Percentiles rank a stretch among this genome's conserved stretches.
Evolutionary conservation across 2,113 vertebrate species (phyloP).

Genomic region (Hoplias malabaricus): DNA sequence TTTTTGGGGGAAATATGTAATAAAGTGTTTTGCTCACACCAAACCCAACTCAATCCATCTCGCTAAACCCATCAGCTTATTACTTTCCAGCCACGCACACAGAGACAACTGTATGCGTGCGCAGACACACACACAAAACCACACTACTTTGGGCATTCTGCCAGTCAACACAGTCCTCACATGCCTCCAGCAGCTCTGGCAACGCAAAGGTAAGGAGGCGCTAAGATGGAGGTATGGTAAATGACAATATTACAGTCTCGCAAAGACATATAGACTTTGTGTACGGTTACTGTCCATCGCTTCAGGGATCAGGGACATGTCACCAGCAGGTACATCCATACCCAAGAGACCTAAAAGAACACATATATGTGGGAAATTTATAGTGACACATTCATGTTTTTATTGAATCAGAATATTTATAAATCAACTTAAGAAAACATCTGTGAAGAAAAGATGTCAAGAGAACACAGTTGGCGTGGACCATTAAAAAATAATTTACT

Average conservation of each 20-base stretch:
- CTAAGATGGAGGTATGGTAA: conserved; percentile 53
- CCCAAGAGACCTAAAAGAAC: not conserved
- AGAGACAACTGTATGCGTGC: conserved; percentile 16
- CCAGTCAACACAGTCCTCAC: conserved; percentile 49
- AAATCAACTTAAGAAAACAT: too few species aligned
- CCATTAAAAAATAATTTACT: too few species aligned
- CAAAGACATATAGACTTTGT: not conserved
- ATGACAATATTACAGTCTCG: conserved; percentile 22
- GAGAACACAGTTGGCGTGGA: too few species aligned
- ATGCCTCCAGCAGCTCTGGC: conserved; percentile 47
- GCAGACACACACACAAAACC: conserved; percentile 22
- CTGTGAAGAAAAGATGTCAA: too few species aligned
- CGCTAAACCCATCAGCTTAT: conserved; percentile 22
- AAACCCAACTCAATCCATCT: not conserved
- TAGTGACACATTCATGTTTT: not conserved
- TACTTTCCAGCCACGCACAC: conserved; percentile 29
- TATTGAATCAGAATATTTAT: not conserved
- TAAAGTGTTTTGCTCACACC: not conserved
- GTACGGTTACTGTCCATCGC: not conserved
- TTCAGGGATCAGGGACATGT: not conserved
- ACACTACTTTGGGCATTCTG: conserved; percentile 37
- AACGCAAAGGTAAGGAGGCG: conserved; percentile 41
- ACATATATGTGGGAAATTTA: not conserved
- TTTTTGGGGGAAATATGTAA: conserved; percentile 7
- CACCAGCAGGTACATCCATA: not conserved